Evolutionary conservation across 2,888 invertebrate genomes (phyloP).

Genomic region (Scaptomyza tumidula): DNA sequence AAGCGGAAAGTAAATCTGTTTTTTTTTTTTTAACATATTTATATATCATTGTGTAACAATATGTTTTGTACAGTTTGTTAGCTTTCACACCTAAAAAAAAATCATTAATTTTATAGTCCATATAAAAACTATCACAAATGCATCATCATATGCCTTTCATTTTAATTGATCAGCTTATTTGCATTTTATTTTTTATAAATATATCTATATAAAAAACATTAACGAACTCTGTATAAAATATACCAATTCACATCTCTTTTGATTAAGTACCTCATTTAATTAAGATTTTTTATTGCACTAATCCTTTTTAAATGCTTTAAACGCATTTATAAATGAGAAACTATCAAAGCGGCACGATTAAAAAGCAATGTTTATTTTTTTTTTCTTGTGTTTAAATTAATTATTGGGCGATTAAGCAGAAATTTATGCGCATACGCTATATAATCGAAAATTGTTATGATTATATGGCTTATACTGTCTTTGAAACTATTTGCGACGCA

Average conservation of each 20-base stretch:
- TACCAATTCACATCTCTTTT: neutral
- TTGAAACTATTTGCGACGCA: constrained; percentile 5
- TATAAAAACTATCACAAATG: neutral
- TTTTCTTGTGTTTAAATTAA: constrained; percentile 22
- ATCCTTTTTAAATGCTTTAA: constrained; percentile 20
- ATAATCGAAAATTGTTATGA: constrained; percentile 36
- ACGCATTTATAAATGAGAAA: neutral
- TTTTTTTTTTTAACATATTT: no score
- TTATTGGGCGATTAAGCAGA: constrained; percentile 35
- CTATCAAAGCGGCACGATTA: neutral
- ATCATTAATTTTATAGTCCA: neutral
- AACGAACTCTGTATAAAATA: neutral
- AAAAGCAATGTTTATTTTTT: neutral
- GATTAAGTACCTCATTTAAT: neutral
- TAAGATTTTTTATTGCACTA: neutral
- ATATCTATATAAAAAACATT: neutral
- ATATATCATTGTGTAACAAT: no score
- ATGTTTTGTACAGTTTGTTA: no score
- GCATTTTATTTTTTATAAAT: neutral
- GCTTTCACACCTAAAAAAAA: neutral
- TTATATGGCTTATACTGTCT: constrained; percentile 4
- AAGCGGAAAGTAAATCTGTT: no score
- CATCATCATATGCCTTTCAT: neutral
- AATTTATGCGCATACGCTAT: constrained; percentile 39
- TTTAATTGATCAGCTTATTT: neutral